Evolutionary conservation across 2,797 vertebrate genomes (phyloP), one percentile per base, ranked within the genome.

Genomic region (Loris lydekkerianus): DNA sequence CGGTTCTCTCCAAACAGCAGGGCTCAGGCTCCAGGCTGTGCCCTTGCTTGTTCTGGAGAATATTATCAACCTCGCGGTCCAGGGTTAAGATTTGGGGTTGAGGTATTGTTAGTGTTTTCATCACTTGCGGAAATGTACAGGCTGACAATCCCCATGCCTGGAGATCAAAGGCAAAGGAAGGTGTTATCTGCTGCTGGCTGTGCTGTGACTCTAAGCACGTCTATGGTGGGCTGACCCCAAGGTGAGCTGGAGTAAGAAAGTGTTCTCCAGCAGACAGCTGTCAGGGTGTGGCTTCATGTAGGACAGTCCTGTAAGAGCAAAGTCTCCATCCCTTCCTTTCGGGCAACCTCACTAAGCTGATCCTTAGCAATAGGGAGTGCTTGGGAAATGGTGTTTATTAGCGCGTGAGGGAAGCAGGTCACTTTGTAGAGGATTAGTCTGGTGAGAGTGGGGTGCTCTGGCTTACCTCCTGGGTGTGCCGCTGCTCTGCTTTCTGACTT

Each of bases 51-150:
- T 75, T 95, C 91, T 93, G 93, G 89, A 94, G 85, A 69, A 73
- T 18, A 58, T 97, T 97, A 97, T 96, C 97, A 93, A 83, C 73
- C 91, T 60, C 49, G 0, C 70, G 84, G 91, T n/a, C 80, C 91
- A 31, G 94, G 97, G 97, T 97, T 96, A 95, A 97, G 93, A 94
- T 86, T 94, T 92, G 91, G 89, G 95, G 93, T 21, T 83, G 93
- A 82, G 77, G 86, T 92, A 92, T 85, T 96, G 89, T 95, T 91
- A 97, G 95, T 46, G 86, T 97, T 98, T 97, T 97, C 97, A 94
- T 96, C 97, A 97, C 97, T 31, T 83, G 95, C 27, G 46, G 93
- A 97, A 98, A 97, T 95, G 95, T 93, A 90, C 75, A 83, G 89
- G 43, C 97, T 97, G 97, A 97, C 94, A 77, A 69, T 97, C 91